phyloP scores from a whole-genome alignment of 1,140 invertebrate genomes.

The Zaprionus ornatus region DNA sequence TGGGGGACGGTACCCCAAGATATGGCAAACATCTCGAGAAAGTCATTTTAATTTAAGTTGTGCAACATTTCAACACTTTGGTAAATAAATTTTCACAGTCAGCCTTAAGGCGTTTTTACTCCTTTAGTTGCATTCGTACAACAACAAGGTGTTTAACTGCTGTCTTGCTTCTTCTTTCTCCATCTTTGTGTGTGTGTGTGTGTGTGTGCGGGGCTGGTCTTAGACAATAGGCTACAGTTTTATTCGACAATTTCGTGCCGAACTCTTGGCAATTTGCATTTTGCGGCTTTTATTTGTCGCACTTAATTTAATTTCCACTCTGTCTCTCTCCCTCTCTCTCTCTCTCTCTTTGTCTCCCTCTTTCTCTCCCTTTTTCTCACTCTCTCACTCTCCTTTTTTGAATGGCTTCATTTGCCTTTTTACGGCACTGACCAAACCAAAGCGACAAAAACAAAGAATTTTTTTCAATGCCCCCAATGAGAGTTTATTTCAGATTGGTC shows the following conservation, averaged over 20 bases:
- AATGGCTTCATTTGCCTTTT: conserved; percentile 17
- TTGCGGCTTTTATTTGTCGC: conserved; percentile 29
- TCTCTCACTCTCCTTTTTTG: not conserved
- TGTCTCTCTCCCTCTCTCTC: not conserved
- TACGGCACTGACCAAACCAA: not conserved
- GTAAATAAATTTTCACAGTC: conserved; percentile 59
- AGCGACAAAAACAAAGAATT: not conserved
- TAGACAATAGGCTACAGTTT: conserved; percentile 17
- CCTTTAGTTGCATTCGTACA: conserved; percentile 5
- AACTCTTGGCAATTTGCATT: conserved; percentile 1
- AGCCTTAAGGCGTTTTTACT: conserved; percentile 45
- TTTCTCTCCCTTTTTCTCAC: too few species aligned
- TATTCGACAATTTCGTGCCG: conserved; percentile 21
- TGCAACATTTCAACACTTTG: conserved; percentile 75
- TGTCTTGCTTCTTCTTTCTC: not conserved
- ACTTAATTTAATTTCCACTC: conserved; percentile 26
- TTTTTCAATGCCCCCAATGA: not conserved
- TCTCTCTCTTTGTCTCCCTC: too few species aligned
- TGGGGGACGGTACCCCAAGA: conserved; percentile 16
- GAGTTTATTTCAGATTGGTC: not conserved
- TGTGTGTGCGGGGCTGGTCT: not conserved
- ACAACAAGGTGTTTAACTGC: not conserved
- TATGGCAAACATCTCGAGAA: conserved; percentile 54
- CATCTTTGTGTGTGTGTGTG: not conserved
- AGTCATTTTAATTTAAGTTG: conserved; percentile 82